phyloP scores from a whole-genome alignment of 2,888 invertebrate genomes.

The Hybos culiciformis region DNA sequence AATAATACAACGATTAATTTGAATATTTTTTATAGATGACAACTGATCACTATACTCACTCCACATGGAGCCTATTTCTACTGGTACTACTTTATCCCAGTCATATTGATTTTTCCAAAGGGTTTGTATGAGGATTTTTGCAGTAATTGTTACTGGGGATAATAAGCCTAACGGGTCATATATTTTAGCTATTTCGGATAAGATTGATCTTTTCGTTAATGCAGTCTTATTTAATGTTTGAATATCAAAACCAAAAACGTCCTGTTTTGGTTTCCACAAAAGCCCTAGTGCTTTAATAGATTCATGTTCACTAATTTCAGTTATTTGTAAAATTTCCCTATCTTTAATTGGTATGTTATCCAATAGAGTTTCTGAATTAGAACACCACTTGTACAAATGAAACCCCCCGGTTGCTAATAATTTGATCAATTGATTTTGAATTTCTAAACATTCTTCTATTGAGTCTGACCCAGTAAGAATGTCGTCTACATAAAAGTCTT shows the following conservation, averaged over 20 bases:
- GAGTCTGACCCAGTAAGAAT: conserved; percentile 6
- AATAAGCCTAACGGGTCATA: conserved; percentile 12
- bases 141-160: conserved; percentile 9
- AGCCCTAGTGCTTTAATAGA: conserved; percentile 8
- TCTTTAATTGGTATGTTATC: not conserved
- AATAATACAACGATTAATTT: not conserved
- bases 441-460: conserved; percentile 2
- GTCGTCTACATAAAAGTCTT: conserved; percentile 15
- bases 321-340: not conserved
- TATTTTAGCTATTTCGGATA: conserved; percentile 8
- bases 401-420: conserved; percentile 9
- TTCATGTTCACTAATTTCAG: not conserved
- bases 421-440: conserved; percentile 3
- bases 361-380: not conserved
- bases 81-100: conserved; percentile 11
- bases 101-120: conserved; percentile 9
- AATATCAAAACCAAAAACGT: conserved; percentile 4
- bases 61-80: conserved; percentile 6
- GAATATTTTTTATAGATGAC: not conserved
- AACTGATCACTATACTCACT: not conserved
- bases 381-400: conserved; percentile 6
- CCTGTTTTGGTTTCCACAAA: conserved; percentile 10
- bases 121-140: conserved; percentile 12
- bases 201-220: not conserved
- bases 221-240: conserved; percentile 1